Conservation (phyloP, 2,888 invertebrate species). For the Nymphalis c-album region DNA sequence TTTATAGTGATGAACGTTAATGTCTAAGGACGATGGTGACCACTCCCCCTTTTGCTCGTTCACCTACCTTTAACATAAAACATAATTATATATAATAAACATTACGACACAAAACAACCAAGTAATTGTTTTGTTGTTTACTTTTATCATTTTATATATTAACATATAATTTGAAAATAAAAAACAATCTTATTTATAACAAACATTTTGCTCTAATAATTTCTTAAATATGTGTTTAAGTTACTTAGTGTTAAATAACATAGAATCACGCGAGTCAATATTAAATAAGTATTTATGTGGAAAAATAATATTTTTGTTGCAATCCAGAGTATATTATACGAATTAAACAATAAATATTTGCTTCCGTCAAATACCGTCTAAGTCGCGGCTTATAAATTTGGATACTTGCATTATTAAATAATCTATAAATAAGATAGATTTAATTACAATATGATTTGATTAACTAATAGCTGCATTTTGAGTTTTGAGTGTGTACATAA, state of each 20-base stretch:
- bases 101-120: neutral
- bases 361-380: slow-evolving; percentile 71
- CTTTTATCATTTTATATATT: neutral
- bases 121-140: neutral
- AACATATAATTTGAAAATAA: too few relatives aligned
- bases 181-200: slow-evolving; percentile 3
- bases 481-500: too few relatives aligned
- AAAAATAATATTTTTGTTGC: slow-evolving; percentile 47
- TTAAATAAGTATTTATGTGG: slow-evolving; percentile 32
- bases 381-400: slow-evolving; percentile 74
- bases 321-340: slow-evolving; percentile 48
- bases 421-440: slow-evolving; percentile 39
- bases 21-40: too few relatives aligned
- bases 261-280: slow-evolving; percentile 32
- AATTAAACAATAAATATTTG: slow-evolving; percentile 71
- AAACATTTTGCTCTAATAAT: slow-evolving; percentile 16
- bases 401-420: slow-evolving; percentile 56
- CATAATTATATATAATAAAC: too few relatives aligned
- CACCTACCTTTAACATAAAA: too few relatives aligned
- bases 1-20: too few relatives aligned
- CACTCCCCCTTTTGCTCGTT: too few relatives aligned
- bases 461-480: too few relatives aligned
- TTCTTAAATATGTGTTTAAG: slow-evolving; percentile 29
- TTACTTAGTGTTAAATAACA: slow-evolving; percentile 33
- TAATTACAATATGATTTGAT: neutral